Conservation (phyloP, 2,888 invertebrate species). For the Drosophila bunnanda region DNA sequence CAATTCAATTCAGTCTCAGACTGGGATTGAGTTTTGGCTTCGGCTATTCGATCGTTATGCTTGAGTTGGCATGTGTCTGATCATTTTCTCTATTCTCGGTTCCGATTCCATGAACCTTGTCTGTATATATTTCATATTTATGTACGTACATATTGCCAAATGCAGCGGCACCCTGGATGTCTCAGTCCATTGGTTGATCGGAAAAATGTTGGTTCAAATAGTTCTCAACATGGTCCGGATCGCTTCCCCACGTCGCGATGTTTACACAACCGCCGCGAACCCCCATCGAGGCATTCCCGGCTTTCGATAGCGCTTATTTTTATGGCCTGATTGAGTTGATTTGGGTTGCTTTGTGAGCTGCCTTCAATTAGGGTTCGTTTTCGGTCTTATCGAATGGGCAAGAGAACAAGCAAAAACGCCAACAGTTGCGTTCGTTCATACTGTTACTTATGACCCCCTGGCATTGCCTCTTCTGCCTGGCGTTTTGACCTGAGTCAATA, state of each 20-base stretch:
- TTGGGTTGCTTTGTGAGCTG: conserved; percentile 50
- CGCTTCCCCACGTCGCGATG: conserved; percentile 2
- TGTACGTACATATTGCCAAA: conserved; percentile 27
- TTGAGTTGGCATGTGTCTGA: conserved; percentile 53
- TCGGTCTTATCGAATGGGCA: conserved; percentile 71
- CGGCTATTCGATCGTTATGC: conserved; percentile 62
- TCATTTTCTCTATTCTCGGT: conserved; percentile 16
- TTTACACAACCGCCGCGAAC: conserved; percentile 8
- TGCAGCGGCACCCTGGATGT: conserved; percentile 35
- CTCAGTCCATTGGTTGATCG: conserved; percentile 48
- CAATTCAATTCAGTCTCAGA: conserved; percentile 18
- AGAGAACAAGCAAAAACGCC: conserved; percentile 49
- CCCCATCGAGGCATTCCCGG: not conserved
- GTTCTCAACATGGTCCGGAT: conserved; percentile 64
- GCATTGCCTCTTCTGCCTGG: conserved; percentile 24
- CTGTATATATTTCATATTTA: not conserved
- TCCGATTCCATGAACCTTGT: conserved; percentile 12
- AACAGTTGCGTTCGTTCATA: conserved; percentile 63
- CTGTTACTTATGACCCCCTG: conserved; percentile 1
- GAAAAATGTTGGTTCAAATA: conserved; percentile 65
- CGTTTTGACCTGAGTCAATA: conserved; percentile 75
- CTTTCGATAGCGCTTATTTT: conserved; percentile 49
- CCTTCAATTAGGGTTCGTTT: conserved; percentile 68
- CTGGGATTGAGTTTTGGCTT: conserved; percentile 36
- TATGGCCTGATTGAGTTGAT: conserved; percentile 76